phyloP scores from a whole-genome alignment of 1,140 invertebrate species.

The Melipona quadrifasciata region DNA sequence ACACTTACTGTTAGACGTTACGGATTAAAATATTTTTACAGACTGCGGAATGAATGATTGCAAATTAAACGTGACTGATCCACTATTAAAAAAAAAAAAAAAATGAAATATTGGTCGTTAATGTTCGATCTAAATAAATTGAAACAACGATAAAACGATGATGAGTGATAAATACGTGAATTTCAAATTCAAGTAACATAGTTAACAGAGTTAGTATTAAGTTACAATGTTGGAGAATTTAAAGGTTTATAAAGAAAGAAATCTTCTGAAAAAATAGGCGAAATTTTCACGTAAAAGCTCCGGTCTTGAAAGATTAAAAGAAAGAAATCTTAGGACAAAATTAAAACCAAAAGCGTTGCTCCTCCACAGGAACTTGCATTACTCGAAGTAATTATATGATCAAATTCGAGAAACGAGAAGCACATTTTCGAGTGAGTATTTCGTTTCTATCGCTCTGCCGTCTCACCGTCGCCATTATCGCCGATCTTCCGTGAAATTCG shows the following conservation, averaged over 20 bases:
- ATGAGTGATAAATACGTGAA: neutral
- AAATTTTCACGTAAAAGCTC: neutral
- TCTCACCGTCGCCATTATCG: slow-evolving; percentile 49
- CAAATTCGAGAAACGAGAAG: neutral
- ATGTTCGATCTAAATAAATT: neutral
- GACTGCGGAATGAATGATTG: neutral
- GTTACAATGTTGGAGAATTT: too few relatives aligned
- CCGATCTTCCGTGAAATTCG: slow-evolving; percentile 47
- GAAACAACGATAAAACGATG: neutral
- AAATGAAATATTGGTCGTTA: neutral
- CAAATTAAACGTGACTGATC: neutral
- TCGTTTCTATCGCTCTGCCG: slow-evolving; percentile 7
- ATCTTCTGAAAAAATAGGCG: neutral
- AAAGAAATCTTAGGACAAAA: neutral
- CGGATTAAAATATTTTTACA: too few relatives aligned
- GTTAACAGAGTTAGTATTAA: neutral
- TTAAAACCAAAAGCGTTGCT: neutral
- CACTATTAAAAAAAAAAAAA: neutral
- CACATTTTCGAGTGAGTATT: neutral
- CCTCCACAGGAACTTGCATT: neutral
- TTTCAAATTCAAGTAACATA: neutral
- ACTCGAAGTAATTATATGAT: neutral
- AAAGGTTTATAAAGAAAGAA: neutral
- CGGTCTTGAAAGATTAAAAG: neutral
- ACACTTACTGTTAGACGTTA: too few relatives aligned